Evolutionary conservation across 1,140 invertebrate genomes (phyloP), one percentile per base, ranked within the genome.

Genomic region (Anoplolepis gracilipes): DNA sequence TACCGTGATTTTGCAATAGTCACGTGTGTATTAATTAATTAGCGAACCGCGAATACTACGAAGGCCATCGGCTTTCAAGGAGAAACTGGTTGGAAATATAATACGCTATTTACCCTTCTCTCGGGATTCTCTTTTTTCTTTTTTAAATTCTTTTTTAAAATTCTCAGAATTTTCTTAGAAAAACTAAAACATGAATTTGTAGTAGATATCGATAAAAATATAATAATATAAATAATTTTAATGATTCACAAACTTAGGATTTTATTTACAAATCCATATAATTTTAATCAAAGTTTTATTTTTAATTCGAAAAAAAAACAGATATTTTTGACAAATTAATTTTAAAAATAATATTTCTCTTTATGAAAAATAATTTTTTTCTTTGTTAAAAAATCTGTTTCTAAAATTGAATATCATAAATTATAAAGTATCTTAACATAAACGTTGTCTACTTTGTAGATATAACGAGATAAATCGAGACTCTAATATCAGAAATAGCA

Each of bases 11-110:
- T 69, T 25, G 36, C 33, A 69, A 79, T 79, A 57, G 30, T 69
- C 49, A 79, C 46, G 64, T 30, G 7, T 69, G 16, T 39, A 67
- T 69, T 69, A 79, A 79, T 69, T 79, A 79, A 79, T 69, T 69
- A 69, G 6, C 42, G 30, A 33, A 11, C 16, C 61, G n/a, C 16
- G 22, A 28, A 55, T 39, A 67, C n/a, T 67, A 25, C 76, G 62
- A 67, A 79, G 61, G 77, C 49, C 62, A 33, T 13, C 46, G 16
- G 19, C 49, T 79, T 69, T 79, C 77, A 69, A 69, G 62, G 77
- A 79, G 8, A 69, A 79, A 69, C 42, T 13, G 1, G n/a, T 16
- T 49, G 4, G 42, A 67, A 55, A 53, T 46, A 13, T 1, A 53
- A 49, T 65, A 49, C n/a, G 11, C 25, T n/a, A 64, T 49, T 5